phyloP scores from a whole-genome alignment of 2,888 invertebrate genomes.

The Microplitis deprimator region DNA sequence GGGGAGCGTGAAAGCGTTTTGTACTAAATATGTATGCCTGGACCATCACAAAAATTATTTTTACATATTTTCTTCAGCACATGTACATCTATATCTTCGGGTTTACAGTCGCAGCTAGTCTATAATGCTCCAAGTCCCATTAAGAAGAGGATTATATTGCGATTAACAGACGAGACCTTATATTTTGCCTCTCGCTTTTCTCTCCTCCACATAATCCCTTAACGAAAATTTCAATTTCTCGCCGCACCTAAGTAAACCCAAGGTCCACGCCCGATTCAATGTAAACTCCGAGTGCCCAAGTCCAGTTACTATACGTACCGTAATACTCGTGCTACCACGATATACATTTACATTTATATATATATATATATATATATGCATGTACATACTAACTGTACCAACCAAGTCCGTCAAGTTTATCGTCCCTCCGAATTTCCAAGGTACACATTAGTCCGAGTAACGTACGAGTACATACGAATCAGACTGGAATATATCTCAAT shows the following conservation, averaged over 20 bases:
- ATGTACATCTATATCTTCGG: slow-evolving; percentile 5
- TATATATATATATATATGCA: not conserved
- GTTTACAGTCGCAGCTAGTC: not conserved
- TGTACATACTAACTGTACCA: not conserved
- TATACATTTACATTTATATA: slow-evolving; percentile 23
- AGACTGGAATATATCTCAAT: not conserved
- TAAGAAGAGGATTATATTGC: slow-evolving; percentile 64
- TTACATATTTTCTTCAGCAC: not conserved
- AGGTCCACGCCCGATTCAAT: slow-evolving; percentile 39
- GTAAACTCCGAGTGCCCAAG: slow-evolving; percentile 28
- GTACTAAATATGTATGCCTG: not conserved
- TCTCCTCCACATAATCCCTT: slow-evolving; percentile 62
- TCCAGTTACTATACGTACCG: no score
- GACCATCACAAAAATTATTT: slow-evolving; percentile 5
- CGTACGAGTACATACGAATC: slow-evolving; percentile 4
- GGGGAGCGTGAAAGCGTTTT: no score
- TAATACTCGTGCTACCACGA: no score
- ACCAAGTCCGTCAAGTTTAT: slow-evolving; percentile 41
- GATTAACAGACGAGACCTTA: slow-evolving; percentile 59
- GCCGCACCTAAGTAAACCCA: slow-evolving; percentile 64
- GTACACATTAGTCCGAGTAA: slow-evolving; percentile 35
- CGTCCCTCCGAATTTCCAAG: slow-evolving; percentile 41
- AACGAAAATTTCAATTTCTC: slow-evolving; percentile 70
- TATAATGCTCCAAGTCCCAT: slow-evolving; percentile 46
- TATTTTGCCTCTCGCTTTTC: slow-evolving; percentile 49